A percentile compares a stretch with the other conserved stretches of the same genome.
Conservation (phyloP, 2,113 vertebrate genomes). For the Alligator sinensis region DNA sequence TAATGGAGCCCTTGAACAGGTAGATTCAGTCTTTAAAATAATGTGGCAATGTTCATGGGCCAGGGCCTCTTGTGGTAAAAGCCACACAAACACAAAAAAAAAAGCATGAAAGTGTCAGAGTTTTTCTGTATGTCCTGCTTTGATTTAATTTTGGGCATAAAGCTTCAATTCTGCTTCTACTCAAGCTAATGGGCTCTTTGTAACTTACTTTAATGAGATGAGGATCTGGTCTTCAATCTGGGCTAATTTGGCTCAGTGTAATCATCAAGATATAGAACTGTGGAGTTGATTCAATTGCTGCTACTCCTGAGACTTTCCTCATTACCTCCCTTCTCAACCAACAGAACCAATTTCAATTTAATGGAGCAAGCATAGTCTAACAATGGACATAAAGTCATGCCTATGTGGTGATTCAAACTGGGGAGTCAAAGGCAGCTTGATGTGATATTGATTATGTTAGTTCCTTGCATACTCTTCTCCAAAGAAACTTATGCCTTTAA, state of each 20-base stretch:
- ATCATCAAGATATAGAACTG: neutral
- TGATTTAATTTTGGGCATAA: neutral
- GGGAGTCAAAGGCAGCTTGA: no score
- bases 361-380: neutral
- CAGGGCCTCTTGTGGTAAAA: neutral
- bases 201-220: neutral
- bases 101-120: neutral
- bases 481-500: no score
- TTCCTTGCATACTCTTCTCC: no score
- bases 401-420: no score
- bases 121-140: neutral
- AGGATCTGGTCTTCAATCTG: neutral
- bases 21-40: neutral
- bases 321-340: neutral
- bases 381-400: neutral
- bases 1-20: neutral
- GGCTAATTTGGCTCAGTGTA: neutral
- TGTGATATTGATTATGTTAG: no score
- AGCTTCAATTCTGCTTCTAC: neutral
- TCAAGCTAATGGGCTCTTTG: neutral
- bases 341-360: neutral
- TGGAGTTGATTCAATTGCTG: neutral
- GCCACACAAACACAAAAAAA: neutral
- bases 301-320: neutral
- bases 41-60: no score